phyloP scores from a whole-genome alignment of 2,888 invertebrate genomes.

The Dysmachus trigonus region DNA sequence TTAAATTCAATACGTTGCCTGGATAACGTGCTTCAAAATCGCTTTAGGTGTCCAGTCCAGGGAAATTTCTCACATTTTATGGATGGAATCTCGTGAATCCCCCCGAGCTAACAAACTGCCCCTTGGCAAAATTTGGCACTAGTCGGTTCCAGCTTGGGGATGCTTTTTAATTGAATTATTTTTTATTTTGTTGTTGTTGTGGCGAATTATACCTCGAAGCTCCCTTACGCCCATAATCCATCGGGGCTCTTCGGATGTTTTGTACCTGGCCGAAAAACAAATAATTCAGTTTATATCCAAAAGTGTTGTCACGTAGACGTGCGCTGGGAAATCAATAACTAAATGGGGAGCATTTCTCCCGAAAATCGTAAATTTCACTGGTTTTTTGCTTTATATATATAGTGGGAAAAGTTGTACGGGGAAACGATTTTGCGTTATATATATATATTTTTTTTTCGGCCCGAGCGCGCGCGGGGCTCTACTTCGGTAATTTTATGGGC shows the following conservation, averaged over 20 bases:
- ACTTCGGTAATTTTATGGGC: slow-evolving; percentile 36
- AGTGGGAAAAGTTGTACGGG: neutral
- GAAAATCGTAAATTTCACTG: slow-evolving; percentile 32
- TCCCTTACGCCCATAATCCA: neutral
- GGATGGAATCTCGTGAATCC: neutral
- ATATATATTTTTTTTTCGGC: slow-evolving; percentile 3
- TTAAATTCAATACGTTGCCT: neutral
- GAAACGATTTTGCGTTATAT: slow-evolving; percentile 2
- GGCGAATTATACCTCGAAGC: neutral
- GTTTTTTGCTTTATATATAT: neutral
- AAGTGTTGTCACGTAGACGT: slow-evolving; percentile 24
- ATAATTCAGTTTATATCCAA: slow-evolving; percentile 14
- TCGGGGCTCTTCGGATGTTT: neutral
- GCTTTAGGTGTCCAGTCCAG: neutral
- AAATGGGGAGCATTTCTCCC: neutral
- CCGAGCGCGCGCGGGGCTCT: neutral
- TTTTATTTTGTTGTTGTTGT: neutral
- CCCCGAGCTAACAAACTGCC: neutral
- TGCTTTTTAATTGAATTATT: slow-evolving; percentile 2
- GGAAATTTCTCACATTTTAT: neutral
- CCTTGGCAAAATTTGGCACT: neutral
- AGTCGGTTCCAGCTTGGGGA: neutral
- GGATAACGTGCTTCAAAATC: neutral
- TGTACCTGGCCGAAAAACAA: neutral
- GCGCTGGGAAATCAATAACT: neutral